Base-by-base conservation (phyloP, 2,113 vertebrate species). In the Phylloscopus trochilus region DNA sequence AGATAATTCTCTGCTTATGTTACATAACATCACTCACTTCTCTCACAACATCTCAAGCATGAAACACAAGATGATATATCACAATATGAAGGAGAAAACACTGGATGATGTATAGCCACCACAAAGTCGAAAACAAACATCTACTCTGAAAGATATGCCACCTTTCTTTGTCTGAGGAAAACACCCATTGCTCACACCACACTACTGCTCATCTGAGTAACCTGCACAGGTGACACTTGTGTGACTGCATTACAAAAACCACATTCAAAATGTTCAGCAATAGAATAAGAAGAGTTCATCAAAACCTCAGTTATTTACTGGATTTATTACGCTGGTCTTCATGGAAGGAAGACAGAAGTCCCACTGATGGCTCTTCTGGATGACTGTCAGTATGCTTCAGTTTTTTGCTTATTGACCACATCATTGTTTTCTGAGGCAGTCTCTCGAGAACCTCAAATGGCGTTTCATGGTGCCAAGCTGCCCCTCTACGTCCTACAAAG, bases 11-110 rank as follows among this genome's bases (percentile, higher is more conserved):
- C 87, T 80, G 79, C 79, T 92, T 90, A 86, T 75, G 89, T 97
- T 96, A 95, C 85, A 95, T 96, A 96, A 96, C 92, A 97, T 95
- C 91, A 95, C 92, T 95, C 91, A 95, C 87, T 88, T 41, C 62
- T 93, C 95, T 92, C 94, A 56, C 87, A 85, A 33, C 47, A 89
- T 91, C 88, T 91, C 77, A 92, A 89, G 78, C 78, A 2, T 89
- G 93, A 91, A 95, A 91, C 69, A 87, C 10, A 4, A 92, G 94
- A 94, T 70, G 87, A 95, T 93, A n/a, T 63, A 94, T 91, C 74
- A 95, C 85, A 85, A 91, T 93, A 95, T 2, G 39, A 96, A 92
- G 11, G 35, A 47, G 51, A 87, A 89, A 96, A 92, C 83, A 93
- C 26, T 81, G 76, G 58, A 76, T 93, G 91, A 95, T 97, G 41